Evolutionary conservation across 2,797 vertebrate genomes (phyloP).

Genomic region (Remorina albescens): DNA sequence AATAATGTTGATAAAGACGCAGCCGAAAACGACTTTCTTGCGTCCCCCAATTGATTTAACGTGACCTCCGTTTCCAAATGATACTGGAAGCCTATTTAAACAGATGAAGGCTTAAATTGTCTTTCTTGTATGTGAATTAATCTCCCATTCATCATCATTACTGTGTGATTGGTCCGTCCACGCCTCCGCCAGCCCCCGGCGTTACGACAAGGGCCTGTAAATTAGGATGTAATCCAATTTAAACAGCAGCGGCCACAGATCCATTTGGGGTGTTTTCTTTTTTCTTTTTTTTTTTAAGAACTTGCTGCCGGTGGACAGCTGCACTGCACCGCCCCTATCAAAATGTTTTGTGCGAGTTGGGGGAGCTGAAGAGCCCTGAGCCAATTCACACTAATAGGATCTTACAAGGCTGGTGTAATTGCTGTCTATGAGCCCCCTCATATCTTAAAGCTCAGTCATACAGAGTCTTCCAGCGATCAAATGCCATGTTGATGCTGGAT

Average conservation of each 20-base stretch:
- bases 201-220: slow-evolving; percentile 92
- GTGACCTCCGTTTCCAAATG: slow-evolving; percentile 96
- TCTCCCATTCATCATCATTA: slow-evolving; percentile 99
- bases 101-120: slow-evolving; percentile 99
- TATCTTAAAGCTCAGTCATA: slow-evolving; percentile 66
- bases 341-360: slow-evolving; percentile 73
- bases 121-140: slow-evolving; percentile 99
- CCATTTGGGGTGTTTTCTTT: slow-evolving; percentile 52
- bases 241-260: slow-evolving; percentile 85
- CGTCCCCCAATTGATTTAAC: slow-evolving; percentile 99
- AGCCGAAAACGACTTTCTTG: slow-evolving; percentile 94
- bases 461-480: slow-evolving; percentile 69
- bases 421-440: slow-evolving; percentile 72
- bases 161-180: slow-evolving; percentile 94
- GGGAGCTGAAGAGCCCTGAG: slow-evolving; percentile 66
- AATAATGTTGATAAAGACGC: slow-evolving; percentile 97
- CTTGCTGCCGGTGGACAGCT: slow-evolving; percentile 88
- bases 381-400: slow-evolving; percentile 77
- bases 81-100: slow-evolving; percentile 99
- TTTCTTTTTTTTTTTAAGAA: slow-evolving; percentile 19
- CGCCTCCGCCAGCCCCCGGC: slow-evolving; percentile 90
- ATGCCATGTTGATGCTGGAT: slow-evolving; percentile 70
- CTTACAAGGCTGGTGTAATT: slow-evolving; percentile 76
- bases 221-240: slow-evolving; percentile 97
- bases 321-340: slow-evolving; percentile 90